Evolutionary conservation across 37 sponge, comb jelly and placozoan genomes (phyloP).

Genomic region (Hexactinellida sp.): DNA sequence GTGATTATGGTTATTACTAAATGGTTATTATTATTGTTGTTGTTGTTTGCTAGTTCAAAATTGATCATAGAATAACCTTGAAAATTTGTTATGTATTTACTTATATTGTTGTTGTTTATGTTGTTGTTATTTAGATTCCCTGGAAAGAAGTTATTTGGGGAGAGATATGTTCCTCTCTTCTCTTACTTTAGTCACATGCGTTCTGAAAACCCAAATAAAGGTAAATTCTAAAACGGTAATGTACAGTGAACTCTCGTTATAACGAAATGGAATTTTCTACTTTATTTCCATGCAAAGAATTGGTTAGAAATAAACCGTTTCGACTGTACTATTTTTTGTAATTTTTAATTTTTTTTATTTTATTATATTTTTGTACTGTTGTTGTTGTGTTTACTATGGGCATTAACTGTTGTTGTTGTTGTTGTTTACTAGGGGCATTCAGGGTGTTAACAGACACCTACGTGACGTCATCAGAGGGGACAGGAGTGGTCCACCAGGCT

Average conservation of each 20-base stretch:
- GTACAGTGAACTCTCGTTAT: no score
- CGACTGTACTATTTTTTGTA: not conserved
- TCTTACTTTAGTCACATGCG: not conserved
- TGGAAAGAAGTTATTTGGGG: not conserved
- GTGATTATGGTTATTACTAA: no score
- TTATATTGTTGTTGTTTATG: no score
- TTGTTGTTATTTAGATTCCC: not conserved
- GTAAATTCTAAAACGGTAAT: no score
- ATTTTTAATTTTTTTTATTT: not conserved
- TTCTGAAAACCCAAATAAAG: not conserved
- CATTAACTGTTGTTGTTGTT: no score
- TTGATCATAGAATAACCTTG: no score
- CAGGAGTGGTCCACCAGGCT: slow-evolving; percentile 96
- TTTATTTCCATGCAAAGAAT: no score
- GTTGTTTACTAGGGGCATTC: not conserved
- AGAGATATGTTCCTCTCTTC: not conserved
- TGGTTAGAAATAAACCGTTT: not conserved
- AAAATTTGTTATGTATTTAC: no score
- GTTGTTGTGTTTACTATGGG: not conserved
- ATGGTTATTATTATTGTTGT: no score
- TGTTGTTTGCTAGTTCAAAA: no score
- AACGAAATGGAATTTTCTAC: not conserved
- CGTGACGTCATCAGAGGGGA: slow-evolving; percentile 84
- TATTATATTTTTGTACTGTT: not conserved
- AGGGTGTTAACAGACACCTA: slow-evolving; percentile 50